Percentiles rank a stretch among this genome's conserved stretches.
Conservation (phyloP, 2,113 vertebrate species). For the Leucoraja erinaceus region DNA sequence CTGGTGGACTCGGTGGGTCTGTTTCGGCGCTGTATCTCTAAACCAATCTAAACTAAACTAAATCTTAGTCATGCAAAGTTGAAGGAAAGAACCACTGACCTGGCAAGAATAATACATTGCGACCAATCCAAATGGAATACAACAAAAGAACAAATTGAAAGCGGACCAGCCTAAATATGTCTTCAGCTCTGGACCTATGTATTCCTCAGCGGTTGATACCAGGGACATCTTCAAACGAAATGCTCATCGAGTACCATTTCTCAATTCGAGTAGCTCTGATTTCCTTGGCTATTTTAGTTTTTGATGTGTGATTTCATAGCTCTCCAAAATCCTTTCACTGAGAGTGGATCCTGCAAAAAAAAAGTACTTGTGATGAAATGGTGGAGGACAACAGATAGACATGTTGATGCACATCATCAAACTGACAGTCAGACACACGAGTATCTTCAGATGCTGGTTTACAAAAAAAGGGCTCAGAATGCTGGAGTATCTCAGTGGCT, state of each 20-base stretch:
- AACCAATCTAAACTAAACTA: no score
- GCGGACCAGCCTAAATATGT: slow-evolving; percentile 32
- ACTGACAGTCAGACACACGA: background rate
- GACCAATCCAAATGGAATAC: slow-evolving; percentile 27
- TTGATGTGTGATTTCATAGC: background rate
- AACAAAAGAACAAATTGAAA: slow-evolving; percentile 33
- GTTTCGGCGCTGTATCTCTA: no score
- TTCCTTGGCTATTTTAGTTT: background rate
- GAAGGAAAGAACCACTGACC: background rate
- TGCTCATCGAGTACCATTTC: background rate
- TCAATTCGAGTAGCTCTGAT: background rate
- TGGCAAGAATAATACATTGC: slow-evolving; percentile 15
- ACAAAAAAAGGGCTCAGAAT: no score
- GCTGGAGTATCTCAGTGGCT: no score
- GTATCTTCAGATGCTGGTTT: background rate
- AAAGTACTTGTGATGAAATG: background rate
- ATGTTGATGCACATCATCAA: background rate
- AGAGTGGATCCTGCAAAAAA: background rate
- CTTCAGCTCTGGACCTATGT: background rate
- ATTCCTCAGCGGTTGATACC: background rate
- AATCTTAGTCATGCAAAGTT: background rate
- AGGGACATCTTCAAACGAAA: background rate
- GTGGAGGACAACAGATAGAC: no score
- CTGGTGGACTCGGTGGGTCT: no score
- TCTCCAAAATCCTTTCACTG: background rate